Conservation (phyloP, 2,113 vertebrate genomes). For the Cyprinus carpio region DNA sequence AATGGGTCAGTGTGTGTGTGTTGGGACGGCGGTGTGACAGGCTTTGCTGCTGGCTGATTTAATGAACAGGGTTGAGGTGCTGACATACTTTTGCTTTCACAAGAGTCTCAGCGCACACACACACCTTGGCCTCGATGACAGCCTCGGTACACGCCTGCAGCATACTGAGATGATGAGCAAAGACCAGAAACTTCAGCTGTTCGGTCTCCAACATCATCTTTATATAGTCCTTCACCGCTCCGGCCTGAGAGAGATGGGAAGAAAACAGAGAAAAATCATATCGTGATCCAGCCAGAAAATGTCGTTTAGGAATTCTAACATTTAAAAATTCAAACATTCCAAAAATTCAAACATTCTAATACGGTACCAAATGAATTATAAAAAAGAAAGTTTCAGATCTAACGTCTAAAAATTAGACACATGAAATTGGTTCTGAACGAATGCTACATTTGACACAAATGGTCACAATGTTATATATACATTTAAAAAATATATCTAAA, state of each 20-base stretch:
- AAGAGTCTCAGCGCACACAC: not conserved
- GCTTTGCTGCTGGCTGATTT: conserved; percentile 22
- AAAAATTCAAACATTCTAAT: not conserved
- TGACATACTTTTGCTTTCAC: conserved; percentile 38
- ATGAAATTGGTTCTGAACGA: no score
- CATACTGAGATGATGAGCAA: conserved; percentile 95
- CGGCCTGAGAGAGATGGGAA: conserved; percentile 76
- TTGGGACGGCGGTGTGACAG: conserved; percentile 27
- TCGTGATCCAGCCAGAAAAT: not conserved
- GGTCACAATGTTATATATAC: not conserved
- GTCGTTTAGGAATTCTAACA: not conserved
- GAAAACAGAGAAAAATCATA: not conserved
- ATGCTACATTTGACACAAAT: no score
- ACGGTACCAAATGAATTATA: not conserved
- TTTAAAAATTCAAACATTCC: not conserved
- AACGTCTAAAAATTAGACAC: no score
- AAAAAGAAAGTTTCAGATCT: no score
- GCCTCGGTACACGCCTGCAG: conserved; percentile 96
- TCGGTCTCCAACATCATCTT: conserved; percentile 96
- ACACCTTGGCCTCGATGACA: conserved; percentile 87
- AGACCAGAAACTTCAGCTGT: conserved; percentile 92
- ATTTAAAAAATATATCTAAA: no score
- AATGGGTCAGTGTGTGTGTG: conserved; percentile 41
- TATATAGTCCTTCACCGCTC: conserved; percentile 97
- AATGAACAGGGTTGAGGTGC: conserved; percentile 43